Base-by-base conservation (phyloP, 2,113 vertebrate species). In the Gopherus flavomarginatus region DNA sequence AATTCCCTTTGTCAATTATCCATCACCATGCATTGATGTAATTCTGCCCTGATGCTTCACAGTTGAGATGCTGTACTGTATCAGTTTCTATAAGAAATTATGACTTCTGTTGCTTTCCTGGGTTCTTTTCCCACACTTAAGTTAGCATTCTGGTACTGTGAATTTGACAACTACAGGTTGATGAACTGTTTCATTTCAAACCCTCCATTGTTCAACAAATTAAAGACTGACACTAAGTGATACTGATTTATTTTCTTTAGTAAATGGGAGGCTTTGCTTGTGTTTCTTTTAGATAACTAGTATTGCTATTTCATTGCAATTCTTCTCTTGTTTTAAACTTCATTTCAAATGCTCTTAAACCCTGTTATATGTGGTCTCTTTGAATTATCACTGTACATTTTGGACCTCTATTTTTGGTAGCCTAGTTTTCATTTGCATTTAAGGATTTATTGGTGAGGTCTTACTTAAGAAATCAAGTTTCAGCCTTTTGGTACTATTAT, bases 11-110 rank as follows among this genome's bases (percentile, higher is more conserved):
- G 80, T 62, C 26, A 78, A 47, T 52, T 81, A 59, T n/a, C 83
- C 2, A 0, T 14, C 44, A 38, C 2, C 57, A 52, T 59, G 42
- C 50, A 1, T 3, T 24, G 79, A 27, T 8, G 3, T 56, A 81
- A 86, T 31, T 2, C 11, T 47, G 5, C 0, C 0, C 38, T 0
- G 0, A 11, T 44, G 5, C 84, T 78, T 59, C 27, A 77, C 10
- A 19, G 0, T 2, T 38, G 52, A 31, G 52, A 26, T 17, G 22
- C 54, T 62, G 19, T 8, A 7, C 17, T 3, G 5, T 14, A 11
- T 1, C 0, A 19, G 50, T 57, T 93, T 85, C 59, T 77, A 22
- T 11, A 81, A 75, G 35, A 91, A 95, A 75, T 1, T 47, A 42
- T 3, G 6, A 42, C 72, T n/a, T 57, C 31, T 35, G 29, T 53